Evolutionary conservation across 2,888 invertebrate genomes (phyloP).

Genomic region (Chrysina gloriosa): DNA sequence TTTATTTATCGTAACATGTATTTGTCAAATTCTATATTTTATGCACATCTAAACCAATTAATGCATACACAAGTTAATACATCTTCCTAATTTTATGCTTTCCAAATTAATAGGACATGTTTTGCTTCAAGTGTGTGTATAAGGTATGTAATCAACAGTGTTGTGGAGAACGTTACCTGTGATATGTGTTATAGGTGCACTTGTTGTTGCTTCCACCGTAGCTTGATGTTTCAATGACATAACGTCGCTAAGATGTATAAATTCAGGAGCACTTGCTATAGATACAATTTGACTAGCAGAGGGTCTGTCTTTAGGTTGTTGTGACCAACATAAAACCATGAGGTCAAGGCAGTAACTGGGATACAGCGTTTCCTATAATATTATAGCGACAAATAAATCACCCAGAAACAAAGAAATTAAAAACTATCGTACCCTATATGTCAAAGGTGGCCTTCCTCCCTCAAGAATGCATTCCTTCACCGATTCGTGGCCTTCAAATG

Average conservation of each 20-base stretch:
- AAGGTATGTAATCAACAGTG: neutral
- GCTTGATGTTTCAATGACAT: slow-evolving; percentile 78
- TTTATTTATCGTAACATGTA: too few species aligned
- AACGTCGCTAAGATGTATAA: slow-evolving; percentile 86
- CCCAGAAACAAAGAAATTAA: slow-evolving; percentile 7
- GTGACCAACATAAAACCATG: slow-evolving; percentile 97
- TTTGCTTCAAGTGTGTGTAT: too few species aligned
- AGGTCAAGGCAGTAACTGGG: slow-evolving; percentile 91
- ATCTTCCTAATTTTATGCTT: too few species aligned
- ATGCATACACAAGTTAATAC: too few species aligned
- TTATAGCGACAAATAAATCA: neutral
- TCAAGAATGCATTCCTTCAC: slow-evolving; percentile 97
- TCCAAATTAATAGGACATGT: too few species aligned
- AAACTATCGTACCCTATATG: slow-evolving; percentile 75
- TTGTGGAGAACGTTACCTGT: slow-evolving; percentile 62
- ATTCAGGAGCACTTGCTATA: slow-evolving; percentile 92
- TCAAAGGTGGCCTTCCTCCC: slow-evolving; percentile 90
- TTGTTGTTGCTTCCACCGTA: slow-evolving; percentile 73
- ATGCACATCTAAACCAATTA: too few species aligned
- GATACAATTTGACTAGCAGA: slow-evolving; percentile 96
- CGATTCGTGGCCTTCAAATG: slow-evolving; percentile 96
- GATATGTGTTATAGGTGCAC: slow-evolving; percentile 65
- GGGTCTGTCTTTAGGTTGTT: slow-evolving; percentile 86
- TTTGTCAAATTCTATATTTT: too few species aligned
- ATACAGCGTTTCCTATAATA: slow-evolving; percentile 78